Evolutionary conservation across 2,797 vertebrate species (phyloP), one percentile per base, ranked within the genome.

Genomic region (Podarcis lilfordi): DNA sequence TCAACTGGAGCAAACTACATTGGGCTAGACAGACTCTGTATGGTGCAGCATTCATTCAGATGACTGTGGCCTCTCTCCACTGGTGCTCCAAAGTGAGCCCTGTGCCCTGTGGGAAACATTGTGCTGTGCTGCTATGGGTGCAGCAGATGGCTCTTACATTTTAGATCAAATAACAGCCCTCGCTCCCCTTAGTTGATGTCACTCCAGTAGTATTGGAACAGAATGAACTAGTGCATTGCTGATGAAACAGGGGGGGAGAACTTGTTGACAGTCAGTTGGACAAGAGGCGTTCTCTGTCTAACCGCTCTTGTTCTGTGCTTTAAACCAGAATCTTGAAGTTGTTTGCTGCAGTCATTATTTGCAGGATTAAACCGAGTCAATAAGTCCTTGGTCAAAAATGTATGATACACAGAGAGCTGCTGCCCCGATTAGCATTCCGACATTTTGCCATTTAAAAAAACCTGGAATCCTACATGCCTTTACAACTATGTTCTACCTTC

Each of bases 321-420:
- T 79, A 82, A 89, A 75, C 11, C 61, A 55, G 23, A n/a, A 23
- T 86, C 68, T 76, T 78, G 84, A 78, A 86, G 9, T 68, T 90
- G 17, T 55, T 45, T 86, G 21, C 84, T 50, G 2, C 83, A 85
- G 1, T 87, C 2, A 0, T 87, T 89, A 25, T 82, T 72, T 85
- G 35, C 5, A 86, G 64, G 19, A 37, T 88, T 90, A 86, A 86
- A 89, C 21, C 8, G 19, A 79, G 6, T 66, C 35, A 83, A 0
- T 72, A 87, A 69, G 21, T 72, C 61, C 29, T 23, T 80, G 69
- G 11, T 1, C 45, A 50, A 19, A 0, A 0, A 59, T 78, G 45
- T 0, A 0, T 84, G 66, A 87, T 66, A 23, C 23, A 9, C 4
- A 29, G 17, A 4, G 85, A 75, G 74, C 64, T 69, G 27, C 23